A percentile compares a stretch with the other conserved stretches of the same genome.
phyloP scores from a whole-genome alignment of 2,113 vertebrate species.

The Chloropsis hardwickii region DNA sequence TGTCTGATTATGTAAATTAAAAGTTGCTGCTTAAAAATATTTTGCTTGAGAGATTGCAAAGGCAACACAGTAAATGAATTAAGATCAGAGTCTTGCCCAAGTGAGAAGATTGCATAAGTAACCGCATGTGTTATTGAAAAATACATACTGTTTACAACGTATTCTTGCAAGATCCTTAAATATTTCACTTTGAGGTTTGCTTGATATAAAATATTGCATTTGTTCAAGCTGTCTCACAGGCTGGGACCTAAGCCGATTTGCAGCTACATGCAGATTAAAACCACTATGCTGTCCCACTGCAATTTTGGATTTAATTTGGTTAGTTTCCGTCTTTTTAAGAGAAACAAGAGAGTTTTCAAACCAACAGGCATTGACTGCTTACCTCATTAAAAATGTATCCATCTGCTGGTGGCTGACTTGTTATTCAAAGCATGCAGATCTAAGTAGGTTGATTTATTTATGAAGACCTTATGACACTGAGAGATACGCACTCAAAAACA shows the following conservation, averaged over 20 bases:
- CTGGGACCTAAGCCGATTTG: conserved; percentile 1
- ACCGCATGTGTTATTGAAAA: conserved; percentile 53
- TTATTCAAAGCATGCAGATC: conserved; percentile 69
- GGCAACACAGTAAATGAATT: conserved; percentile 65
- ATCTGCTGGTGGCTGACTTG: conserved; percentile 72
- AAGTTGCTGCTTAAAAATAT: conserved; percentile 66
- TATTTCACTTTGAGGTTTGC: conserved; percentile 70
- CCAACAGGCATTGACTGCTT: conserved; percentile 57
- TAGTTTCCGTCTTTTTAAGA: conserved; percentile 55
- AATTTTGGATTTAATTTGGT: conserved; percentile 61
- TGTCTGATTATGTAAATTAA: conserved; percentile 72
- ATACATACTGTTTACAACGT: conserved; percentile 66
- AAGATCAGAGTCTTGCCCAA: conserved; percentile 61
- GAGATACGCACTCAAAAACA: conserved; percentile 65
- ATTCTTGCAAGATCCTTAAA: conserved; percentile 65
- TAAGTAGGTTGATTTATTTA: conserved; percentile 76
- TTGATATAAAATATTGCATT: conserved; percentile 53
- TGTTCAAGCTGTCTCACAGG: conserved; percentile 35
- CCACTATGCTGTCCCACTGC: background rate
- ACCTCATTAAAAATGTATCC: conserved; percentile 78
- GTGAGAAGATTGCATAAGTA: conserved; percentile 65
- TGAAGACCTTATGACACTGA: conserved; percentile 72
- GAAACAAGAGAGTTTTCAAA: conserved; percentile 67
- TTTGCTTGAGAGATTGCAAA: conserved; percentile 58
- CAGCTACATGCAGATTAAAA: conserved; percentile 28